These are phyloP conservation scores for Phaetusa simplex DNA, from an alignment of 2,113 vertebrate genomes.

Conservation along the genomic window DNA sequence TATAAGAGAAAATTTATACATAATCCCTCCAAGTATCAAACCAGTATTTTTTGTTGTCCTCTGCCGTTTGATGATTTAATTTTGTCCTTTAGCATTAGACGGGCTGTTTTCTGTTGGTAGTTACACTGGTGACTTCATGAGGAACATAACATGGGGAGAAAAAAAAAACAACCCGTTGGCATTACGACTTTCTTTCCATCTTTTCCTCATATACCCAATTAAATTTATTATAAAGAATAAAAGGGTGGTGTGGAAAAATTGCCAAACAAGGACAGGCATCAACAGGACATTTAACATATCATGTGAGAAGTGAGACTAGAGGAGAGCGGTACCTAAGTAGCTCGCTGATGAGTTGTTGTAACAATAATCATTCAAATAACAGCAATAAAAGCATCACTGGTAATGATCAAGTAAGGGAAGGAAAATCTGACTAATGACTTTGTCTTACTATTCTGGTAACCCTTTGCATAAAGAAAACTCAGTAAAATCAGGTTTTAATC, in stretches of 20 bases:
- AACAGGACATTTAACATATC: not conserved
- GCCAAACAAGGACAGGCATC: slow-evolving; percentile 28
- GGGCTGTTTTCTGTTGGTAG: not conserved
- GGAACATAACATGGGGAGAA: not conserved
- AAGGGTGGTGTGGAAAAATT: not conserved
- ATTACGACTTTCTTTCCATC: not conserved
- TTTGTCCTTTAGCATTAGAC: not conserved
- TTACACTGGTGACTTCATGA: not conserved
- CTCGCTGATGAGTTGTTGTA: not conserved
- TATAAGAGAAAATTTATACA: not conserved
- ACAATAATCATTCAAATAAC: slow-evolving; percentile 44
- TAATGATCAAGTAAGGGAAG: slow-evolving; percentile 59
- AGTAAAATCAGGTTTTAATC: slow-evolving; percentile 68
- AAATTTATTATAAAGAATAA: not conserved
- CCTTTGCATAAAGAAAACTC: slow-evolving; percentile 52
- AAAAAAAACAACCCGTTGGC: not conserved
- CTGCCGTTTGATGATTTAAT: not conserved
- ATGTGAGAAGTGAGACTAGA: not conserved
- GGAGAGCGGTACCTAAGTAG: not conserved
- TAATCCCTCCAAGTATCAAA: not conserved
- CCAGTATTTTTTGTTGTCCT: not conserved
- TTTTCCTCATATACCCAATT: not conserved
- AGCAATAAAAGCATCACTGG: slow-evolving; percentile 49
- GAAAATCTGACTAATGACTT: slow-evolving; percentile 57
- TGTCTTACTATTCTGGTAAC: slow-evolving; percentile 61